These are phyloP conservation scores for Cichlasoma orientale DNA, from an alignment of 2,797 vertebrate genomes.

Conservation along the genomic window DNA sequence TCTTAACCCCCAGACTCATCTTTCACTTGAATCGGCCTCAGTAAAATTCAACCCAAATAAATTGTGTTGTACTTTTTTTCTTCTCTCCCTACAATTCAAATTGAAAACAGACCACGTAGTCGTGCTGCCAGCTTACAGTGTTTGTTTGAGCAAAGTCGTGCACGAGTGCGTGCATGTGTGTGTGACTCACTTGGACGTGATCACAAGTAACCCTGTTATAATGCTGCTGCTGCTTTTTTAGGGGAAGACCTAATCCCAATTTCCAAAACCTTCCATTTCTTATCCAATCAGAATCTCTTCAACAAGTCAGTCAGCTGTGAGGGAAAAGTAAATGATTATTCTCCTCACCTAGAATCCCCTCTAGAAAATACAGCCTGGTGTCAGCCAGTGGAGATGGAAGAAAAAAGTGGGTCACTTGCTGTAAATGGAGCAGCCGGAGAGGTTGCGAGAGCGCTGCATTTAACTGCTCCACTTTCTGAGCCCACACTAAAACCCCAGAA, in stretches of 20 bases:
- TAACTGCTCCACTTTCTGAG: conserved; percentile 83
- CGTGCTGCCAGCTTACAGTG: conserved; percentile 68
- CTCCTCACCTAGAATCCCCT: conserved; percentile 54
- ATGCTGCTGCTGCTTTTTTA: conserved; percentile 14
- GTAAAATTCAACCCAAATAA: conserved; percentile 67
- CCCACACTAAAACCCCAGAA: conserved; percentile 66
- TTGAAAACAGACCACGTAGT: conserved; percentile 70
- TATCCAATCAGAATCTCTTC: conserved; percentile 30
- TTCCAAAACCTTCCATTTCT: conserved; percentile 26
- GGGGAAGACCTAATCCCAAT: conserved; percentile 30
- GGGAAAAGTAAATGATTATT: conserved; percentile 28
- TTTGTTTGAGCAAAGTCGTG: conserved; percentile 56
- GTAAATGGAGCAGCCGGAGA: conserved; percentile 76
- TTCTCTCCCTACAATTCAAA: conserved; percentile 51
- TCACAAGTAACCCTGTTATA: conserved; percentile 30
- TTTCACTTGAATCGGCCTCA: conserved; percentile 45
- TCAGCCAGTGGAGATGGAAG: conserved; percentile 54
- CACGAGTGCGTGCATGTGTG: neutral
- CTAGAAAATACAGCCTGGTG: conserved; percentile 45
- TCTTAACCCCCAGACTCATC: conserved; percentile 36
- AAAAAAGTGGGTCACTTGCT: conserved; percentile 78
- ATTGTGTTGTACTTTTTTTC: conserved; percentile 37
- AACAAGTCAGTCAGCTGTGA: conserved; percentile 58
- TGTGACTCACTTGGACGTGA: conserved; percentile 67
- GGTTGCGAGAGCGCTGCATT: conserved; percentile 73